Conservation (phyloP, 2,797 vertebrate genomes). For the Martes flavigula region DNA sequence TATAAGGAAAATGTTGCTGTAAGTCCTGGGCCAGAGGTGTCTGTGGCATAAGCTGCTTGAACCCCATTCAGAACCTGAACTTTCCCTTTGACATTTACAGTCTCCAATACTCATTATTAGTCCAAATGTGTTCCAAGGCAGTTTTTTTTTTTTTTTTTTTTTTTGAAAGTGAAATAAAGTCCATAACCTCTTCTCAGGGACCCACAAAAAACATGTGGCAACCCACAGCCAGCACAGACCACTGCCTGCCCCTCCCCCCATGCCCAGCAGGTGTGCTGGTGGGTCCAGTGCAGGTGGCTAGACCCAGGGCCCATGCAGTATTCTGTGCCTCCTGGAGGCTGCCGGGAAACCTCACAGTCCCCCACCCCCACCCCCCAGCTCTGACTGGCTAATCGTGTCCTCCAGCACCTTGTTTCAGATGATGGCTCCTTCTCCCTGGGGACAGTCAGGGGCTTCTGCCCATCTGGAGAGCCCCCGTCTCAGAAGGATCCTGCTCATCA, state of each 20-base stretch:
- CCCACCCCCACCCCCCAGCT: accelerated
- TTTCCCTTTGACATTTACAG: background rate
- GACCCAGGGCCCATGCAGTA: background rate
- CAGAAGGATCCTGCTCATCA: background rate
- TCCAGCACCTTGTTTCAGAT: background rate
- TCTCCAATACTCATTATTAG: background rate
- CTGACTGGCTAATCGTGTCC: background rate
- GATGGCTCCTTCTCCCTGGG: background rate
- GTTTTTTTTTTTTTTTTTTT: background rate
- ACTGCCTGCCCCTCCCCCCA: too few relatives aligned
- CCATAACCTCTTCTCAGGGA: background rate
- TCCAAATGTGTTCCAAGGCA: background rate
- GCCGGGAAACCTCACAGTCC: accelerated
- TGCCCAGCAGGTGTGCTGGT: background rate
- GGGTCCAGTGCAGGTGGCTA: background rate
- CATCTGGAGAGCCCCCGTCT: background rate
- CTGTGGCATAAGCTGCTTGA: background rate
- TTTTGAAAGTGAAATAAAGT: background rate
- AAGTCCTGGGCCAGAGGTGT: background rate
- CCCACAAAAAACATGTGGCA: background rate
- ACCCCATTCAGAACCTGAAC: background rate
- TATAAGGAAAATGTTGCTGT: background rate
- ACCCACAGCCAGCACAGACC: background rate
- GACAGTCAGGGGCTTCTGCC: background rate
- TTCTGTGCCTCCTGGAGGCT: background rate